Evolutionary conservation across 2,888 invertebrate species (phyloP).

Genomic region (Apoderus coryli): DNA sequence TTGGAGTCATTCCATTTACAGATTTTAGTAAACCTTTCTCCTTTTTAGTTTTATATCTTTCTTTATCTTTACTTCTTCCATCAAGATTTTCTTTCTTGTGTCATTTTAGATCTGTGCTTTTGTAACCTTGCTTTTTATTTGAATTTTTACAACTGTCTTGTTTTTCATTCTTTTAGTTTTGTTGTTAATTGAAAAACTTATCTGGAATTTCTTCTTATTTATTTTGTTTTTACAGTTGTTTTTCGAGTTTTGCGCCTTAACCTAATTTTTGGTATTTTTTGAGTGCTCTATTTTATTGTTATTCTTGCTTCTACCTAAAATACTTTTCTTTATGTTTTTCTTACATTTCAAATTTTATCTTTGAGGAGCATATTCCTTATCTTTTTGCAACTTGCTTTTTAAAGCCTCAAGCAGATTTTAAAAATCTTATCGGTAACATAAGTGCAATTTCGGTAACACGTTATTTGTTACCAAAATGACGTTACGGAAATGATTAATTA

Average conservation of each 20-base stretch:
- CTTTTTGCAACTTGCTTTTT: conserved; percentile 2
- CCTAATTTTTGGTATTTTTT: conserved; percentile 1
- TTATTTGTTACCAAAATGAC: conserved; percentile 1
- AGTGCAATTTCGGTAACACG: conserved; percentile 2
- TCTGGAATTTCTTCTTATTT: neutral
- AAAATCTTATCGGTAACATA: neutral
- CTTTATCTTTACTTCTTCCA: conserved; percentile 1
- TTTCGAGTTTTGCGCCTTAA: neutral
- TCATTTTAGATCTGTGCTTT: conserved; percentile 1
- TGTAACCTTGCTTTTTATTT: conserved; percentile 1
- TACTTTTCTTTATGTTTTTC: conserved; percentile 3
- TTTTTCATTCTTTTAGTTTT: neutral
- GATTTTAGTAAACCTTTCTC: neutral
- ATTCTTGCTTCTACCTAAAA: too few species aligned
- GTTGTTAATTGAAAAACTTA: neutral
- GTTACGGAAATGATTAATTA: conserved; percentile 1
- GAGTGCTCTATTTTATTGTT: conserved; percentile 4
- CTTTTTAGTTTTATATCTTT: conserved; percentile 1
- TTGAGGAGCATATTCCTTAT: too few species aligned
- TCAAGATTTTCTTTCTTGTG: conserved; percentile 1
- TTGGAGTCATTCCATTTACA: neutral
- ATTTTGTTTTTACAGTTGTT: neutral
- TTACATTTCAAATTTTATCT: too few species aligned
- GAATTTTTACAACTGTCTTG: neutral
- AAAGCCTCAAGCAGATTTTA: neutral